These are phyloP conservation scores for Tenthredo mesomela DNA, from an alignment of 2,888 invertebrate genomes.

Conservation along the genomic window DNA sequence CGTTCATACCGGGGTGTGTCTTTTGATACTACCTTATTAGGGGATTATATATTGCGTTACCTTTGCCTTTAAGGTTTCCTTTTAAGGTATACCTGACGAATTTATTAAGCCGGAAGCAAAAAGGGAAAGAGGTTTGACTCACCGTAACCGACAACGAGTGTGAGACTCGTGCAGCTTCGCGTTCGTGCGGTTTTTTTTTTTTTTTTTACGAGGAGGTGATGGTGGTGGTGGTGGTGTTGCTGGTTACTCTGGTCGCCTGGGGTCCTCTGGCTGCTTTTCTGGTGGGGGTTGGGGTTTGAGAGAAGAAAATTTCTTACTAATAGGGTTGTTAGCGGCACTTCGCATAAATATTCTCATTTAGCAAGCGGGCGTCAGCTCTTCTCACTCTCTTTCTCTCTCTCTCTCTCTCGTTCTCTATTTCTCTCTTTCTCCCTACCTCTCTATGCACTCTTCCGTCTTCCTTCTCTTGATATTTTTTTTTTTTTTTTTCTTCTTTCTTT, in stretches of 20 bases:
- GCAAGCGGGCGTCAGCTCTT: slow-evolving; percentile 53
- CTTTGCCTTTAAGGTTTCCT: slow-evolving; percentile 55
- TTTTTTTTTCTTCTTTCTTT: neutral
- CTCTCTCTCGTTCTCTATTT: slow-evolving; percentile 20
- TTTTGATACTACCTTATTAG: slow-evolving; percentile 56
- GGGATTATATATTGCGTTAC: slow-evolving; percentile 55
- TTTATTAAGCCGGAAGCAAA: slow-evolving; percentile 45
- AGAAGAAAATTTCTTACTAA: slow-evolving; percentile 57
- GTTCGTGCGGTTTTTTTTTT: neutral
- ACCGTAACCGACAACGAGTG: slow-evolving; percentile 24
- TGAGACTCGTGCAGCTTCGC: neutral
- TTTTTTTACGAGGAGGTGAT: neutral
- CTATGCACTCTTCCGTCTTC: neutral
- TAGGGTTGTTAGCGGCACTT: slow-evolving; percentile 64
- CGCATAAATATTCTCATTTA: slow-evolving; percentile 65
- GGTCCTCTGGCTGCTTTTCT: slow-evolving; percentile 5
- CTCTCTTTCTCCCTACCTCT: neutral
- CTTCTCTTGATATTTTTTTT: neutral
- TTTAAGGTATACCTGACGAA: slow-evolving; percentile 22
- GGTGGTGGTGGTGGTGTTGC: neutral
- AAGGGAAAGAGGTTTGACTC: slow-evolving; percentile 36
- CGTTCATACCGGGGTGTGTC: neutral
- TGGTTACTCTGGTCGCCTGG: slow-evolving; percentile 16
- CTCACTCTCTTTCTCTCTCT: slow-evolving; percentile 34
- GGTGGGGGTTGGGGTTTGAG: neutral